These are phyloP conservation scores for Petromus typicus DNA, from an alignment of 2,113 vertebrate genomes.

Conservation along the genomic window DNA sequence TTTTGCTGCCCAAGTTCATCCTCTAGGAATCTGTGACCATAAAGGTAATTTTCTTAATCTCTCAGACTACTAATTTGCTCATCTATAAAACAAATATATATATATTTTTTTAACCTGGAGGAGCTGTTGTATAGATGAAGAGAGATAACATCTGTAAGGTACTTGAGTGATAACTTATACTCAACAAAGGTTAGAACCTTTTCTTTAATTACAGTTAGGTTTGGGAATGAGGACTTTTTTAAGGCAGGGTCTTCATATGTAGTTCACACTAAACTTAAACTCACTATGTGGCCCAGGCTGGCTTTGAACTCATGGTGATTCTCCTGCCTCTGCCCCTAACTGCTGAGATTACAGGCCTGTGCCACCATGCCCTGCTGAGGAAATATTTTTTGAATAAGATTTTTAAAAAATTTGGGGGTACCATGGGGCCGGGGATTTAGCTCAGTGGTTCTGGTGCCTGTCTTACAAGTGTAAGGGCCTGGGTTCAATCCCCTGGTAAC, in stretches of 20 bases:
- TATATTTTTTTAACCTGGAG: background rate
- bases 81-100: background rate
- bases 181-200: background rate
- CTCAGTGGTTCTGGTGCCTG: too few relatives aligned
- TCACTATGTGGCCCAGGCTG: too few relatives aligned
- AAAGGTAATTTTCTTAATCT: background rate
- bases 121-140: background rate
- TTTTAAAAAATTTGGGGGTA: too few relatives aligned
- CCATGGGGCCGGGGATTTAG: too few relatives aligned
- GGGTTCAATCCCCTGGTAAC: too few relatives aligned
- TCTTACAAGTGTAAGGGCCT: too few relatives aligned
- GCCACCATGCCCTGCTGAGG: too few relatives aligned
- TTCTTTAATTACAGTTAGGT: background rate
- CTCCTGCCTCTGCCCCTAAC: too few relatives aligned
- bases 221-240: background rate
- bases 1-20: background rate
- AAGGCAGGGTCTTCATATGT: too few relatives aligned
- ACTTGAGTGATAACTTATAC: background rate
- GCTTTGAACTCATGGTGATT: too few relatives aligned
- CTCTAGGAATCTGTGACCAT: background rate
- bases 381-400: background rate
- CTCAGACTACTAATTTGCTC: background rate
- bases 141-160: background rate
- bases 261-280: too few relatives aligned
- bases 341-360: too few relatives aligned